Base-by-base conservation (phyloP, 1,140 invertebrate genomes). In the Hylaeus volcanicus region DNA sequence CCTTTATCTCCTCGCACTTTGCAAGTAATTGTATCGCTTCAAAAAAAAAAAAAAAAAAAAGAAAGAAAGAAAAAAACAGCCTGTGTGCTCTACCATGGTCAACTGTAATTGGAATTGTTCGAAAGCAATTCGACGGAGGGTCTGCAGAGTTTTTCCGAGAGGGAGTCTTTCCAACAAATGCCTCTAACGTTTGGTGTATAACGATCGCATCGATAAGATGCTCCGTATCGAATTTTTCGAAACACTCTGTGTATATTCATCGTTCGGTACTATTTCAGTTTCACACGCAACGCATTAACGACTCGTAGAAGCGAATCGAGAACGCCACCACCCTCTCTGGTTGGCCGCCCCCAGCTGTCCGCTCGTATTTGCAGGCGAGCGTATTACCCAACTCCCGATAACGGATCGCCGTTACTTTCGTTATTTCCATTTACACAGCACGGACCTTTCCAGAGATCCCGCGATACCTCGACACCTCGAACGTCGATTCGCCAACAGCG, bases 351-450 rank as follows among this genome's bases (percentile, higher is more conserved):
- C 9, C 5, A 14, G 26, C 61, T 12, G 63, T 66, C 63, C 63
- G 14, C 15, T 56, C 41, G n/a, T 43, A 41, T 75, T 58, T 37
- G 51, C 51, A 15, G 12, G 11, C 11, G n/a, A 65, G 41, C 48
- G 2, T 14, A 43, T 66, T 48, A 66, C 51, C 9, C n/a, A 9
- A 15, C 8, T 3, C 39, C 26, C 37, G 63, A 75, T 75, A 66
- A 65, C 15, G 48, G 51, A 55, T 60, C 45, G 53, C 39, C 53
- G 69, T 45, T 70, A 51, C 56, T 70, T 77, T 61, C 66, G 66
- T 77, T 70, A 65, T 74, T 74, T 65, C 60, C 73, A 51, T 53
- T 48, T 45, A 37, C 69, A 48, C 41, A 68, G 65, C 43, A 37
- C 14, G 53, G 69, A 39, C 69, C 41, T 26, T 65, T 43, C 15